Evolutionary conservation across 2,113 vertebrate genomes (phyloP).

Genomic region (Corvus cornix): DNA sequence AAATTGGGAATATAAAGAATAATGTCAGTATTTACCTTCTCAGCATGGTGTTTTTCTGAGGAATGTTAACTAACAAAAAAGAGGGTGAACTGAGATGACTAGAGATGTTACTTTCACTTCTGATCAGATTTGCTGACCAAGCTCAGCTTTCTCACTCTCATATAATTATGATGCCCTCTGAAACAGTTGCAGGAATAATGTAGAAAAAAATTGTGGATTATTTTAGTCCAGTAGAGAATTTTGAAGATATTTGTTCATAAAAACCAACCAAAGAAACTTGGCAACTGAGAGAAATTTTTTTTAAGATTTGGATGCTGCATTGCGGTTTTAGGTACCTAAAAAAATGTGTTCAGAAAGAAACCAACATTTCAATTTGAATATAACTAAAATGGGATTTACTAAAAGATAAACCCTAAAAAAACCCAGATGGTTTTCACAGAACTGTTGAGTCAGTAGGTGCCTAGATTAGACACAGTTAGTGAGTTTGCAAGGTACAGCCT

Average conservation of each 20-base stretch:
- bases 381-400: background rate
- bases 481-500: background rate
- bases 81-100: background rate
- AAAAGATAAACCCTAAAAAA: background rate
- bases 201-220: background rate
- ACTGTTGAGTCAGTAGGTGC: background rate
- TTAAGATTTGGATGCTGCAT: background rate
- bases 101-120: background rate
- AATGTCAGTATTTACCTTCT: background rate
- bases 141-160: background rate
- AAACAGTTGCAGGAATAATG: background rate
- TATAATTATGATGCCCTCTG: background rate
- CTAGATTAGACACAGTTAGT: background rate
- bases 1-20: background rate
- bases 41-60: background rate
- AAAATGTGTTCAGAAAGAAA: background rate
- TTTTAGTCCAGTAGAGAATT: background rate
- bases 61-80: background rate
- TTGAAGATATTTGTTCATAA: background rate
- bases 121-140: background rate
- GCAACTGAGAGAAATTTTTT: background rate
- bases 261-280: background rate
- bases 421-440: background rate
- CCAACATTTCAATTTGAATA: background rate
- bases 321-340: background rate